Conservation (phyloP, 2,113 vertebrate genomes). For the Dicentrarchus labrax region DNA sequence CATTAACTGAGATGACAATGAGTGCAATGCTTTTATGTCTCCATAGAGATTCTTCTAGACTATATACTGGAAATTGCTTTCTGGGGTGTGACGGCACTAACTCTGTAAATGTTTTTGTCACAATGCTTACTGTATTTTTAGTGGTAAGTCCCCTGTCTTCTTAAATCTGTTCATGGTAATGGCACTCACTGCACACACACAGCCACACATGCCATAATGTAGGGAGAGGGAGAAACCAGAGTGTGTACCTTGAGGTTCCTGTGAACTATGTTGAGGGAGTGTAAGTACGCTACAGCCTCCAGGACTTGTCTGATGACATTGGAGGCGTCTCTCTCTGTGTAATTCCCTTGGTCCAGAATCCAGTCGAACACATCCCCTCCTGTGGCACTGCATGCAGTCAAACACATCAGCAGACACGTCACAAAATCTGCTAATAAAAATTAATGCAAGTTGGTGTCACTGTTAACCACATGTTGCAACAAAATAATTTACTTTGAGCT, state of each 20-base stretch:
- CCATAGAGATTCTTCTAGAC: conserved; percentile 41
- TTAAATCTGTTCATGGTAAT: neutral
- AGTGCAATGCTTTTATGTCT: conserved; percentile 39
- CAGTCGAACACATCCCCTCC: conserved; percentile 91
- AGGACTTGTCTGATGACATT: conserved; percentile 85
- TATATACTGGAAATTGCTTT: conserved; percentile 47
- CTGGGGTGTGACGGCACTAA: conserved; percentile 5
- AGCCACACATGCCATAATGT: neutral
- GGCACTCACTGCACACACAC: neutral
- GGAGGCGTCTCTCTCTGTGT: conserved; percentile 89
- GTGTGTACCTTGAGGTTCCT: conserved; percentile 88
- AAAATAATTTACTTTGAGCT: conserved; percentile 21
- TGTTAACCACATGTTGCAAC: conserved; percentile 45
- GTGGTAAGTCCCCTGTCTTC: neutral
- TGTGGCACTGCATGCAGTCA: conserved; percentile 82
- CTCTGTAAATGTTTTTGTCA: neutral
- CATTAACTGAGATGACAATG: conserved; percentile 57
- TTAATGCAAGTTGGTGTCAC: neutral
- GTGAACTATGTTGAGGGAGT: conserved; percentile 89
- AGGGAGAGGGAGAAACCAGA: neutral
- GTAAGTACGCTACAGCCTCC: conserved; percentile 88
- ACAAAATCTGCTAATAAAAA: neutral
- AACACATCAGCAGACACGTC: conserved; percentile 5
- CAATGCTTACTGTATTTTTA: neutral
- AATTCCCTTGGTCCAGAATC: conserved; percentile 90